Evolutionary conservation across 2,797 vertebrate species (phyloP), one percentile per base, ranked within the genome.

Genomic region (Amazona finschi): DNA sequence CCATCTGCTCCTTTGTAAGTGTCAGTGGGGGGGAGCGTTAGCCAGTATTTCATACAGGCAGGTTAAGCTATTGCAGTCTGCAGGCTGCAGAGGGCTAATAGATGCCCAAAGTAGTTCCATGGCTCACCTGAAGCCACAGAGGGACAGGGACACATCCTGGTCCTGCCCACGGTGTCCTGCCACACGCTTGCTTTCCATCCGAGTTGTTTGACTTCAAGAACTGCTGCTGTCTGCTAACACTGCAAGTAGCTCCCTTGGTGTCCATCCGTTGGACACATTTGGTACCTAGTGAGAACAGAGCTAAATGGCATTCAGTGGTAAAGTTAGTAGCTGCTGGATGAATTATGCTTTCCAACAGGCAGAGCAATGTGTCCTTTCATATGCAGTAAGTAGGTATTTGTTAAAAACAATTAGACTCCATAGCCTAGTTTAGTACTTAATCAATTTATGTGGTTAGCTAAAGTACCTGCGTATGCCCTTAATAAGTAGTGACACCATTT

Each of bases 401-500:
- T 86, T 95, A 91, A 86, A 86, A 96, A 91, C 89, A 93, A 94
- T 89, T 88, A 89, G 91, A 87, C 49, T 85, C 87, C 65, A 24
- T 77, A 76, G 89, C 85, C 96, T 92, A 61, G 18, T 86, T 94
- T 89, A 47, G n/a, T 81, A 64, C 65, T 90, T 95, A 91, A 92
- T 93, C 85, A 85, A 87, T 94, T 90, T 88, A 33, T 20, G 5
- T 67, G 89, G 77, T 89, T 94, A 27, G 72, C 92, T 91, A 65
- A 90, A 55, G 75, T 43, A 82, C 91, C 80, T 93, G 57, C 52
- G 33, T 50, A 14, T 89, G 87, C 79, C 92, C 95, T 87, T 97
- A 97, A 97, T 97, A 94, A 91, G 81, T 62, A 94, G 93, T 97
- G 97, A 97, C 96, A 97, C 95, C 93, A 79, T 96, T 91, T 97